phyloP scores from a whole-genome alignment of 2,113 vertebrate genomes.

The Mormyrus iriodes region DNA sequence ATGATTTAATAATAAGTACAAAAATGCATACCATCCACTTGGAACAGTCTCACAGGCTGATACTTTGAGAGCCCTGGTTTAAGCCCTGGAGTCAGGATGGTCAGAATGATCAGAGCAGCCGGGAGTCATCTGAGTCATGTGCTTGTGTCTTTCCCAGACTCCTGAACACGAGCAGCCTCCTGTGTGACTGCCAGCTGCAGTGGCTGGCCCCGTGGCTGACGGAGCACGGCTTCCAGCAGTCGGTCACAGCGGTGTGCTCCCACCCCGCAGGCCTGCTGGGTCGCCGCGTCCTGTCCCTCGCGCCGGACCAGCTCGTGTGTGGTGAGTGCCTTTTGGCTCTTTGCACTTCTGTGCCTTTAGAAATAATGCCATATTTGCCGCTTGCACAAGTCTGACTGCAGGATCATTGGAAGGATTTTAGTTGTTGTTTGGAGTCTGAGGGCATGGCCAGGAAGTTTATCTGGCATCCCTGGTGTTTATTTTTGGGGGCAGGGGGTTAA shows the following conservation, averaged over 20 bases:
- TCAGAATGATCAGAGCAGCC: neutral
- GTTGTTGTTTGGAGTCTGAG: neutral
- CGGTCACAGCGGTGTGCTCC: constrained; percentile 78
- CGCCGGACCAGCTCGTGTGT: constrained; percentile 82
- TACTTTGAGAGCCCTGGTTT: neutral
- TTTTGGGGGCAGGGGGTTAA: neutral
- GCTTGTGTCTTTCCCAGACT: constrained; percentile 53
- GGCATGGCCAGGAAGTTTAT: neutral
- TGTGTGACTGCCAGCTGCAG: constrained; percentile 94
- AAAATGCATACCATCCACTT: neutral
- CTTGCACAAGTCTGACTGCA: neutral
- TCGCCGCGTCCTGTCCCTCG: constrained; percentile 74
- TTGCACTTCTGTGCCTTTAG: neutral
- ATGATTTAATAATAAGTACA: neutral
- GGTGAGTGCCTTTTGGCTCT: constrained; percentile 61
- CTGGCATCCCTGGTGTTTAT: neutral
- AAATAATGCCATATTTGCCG: neutral
- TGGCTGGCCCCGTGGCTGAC: constrained; percentile 84
- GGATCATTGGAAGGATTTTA: neutral
- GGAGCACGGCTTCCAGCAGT: constrained; percentile 60
- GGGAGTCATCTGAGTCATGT: neutral
- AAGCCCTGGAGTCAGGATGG: neutral
- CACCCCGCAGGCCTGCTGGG: constrained; percentile 83
- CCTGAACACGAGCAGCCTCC: constrained; percentile 85
- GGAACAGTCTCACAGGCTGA: neutral